A percentile compares a stretch with the other conserved stretches of the same genome.
Evolutionary conservation across 2,797 vertebrate species (phyloP).

Genomic region (Megaceryle alcyon): DNA sequence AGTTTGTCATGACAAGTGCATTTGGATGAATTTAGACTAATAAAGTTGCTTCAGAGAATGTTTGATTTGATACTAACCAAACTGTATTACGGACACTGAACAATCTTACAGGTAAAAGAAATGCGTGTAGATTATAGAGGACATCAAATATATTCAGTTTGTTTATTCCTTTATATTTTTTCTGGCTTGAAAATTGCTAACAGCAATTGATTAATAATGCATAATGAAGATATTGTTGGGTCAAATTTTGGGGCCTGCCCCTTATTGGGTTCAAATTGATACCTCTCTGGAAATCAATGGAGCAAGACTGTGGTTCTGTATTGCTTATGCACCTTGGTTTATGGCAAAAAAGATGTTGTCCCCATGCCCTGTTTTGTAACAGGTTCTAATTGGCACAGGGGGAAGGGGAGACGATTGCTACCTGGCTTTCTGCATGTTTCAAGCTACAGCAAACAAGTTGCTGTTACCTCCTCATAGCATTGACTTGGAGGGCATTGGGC

Average conservation of each 20-base stretch:
- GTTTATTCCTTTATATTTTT: not conserved
- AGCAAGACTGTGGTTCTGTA: not conserved
- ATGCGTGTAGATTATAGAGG: not conserved
- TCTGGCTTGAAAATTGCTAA: not conserved
- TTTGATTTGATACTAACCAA: not conserved
- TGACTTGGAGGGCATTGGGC: accelerated
- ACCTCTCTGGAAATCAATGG: not conserved
- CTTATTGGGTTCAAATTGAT: not conserved
- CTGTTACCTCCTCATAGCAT: accelerated
- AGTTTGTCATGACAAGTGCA: not conserved
- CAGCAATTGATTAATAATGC: not conserved
- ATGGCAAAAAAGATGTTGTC: not conserved
- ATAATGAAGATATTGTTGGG: not conserved
- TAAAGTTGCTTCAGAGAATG: conserved; percentile 36
- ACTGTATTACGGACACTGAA: accelerated
- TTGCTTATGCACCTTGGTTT: not conserved
- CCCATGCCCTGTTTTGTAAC: not conserved
- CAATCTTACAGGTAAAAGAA: not conserved
- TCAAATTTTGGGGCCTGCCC: not conserved
- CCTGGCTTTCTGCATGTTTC: not conserved
- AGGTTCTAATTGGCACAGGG: not conserved
- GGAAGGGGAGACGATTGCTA: not conserved
- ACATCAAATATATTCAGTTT: not conserved
- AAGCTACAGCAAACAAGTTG: not conserved
- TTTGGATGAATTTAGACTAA: not conserved